Evolutionary conservation across 2,113 vertebrate species (phyloP).

Genomic region (Ailuropoda melanoleuca): DNA sequence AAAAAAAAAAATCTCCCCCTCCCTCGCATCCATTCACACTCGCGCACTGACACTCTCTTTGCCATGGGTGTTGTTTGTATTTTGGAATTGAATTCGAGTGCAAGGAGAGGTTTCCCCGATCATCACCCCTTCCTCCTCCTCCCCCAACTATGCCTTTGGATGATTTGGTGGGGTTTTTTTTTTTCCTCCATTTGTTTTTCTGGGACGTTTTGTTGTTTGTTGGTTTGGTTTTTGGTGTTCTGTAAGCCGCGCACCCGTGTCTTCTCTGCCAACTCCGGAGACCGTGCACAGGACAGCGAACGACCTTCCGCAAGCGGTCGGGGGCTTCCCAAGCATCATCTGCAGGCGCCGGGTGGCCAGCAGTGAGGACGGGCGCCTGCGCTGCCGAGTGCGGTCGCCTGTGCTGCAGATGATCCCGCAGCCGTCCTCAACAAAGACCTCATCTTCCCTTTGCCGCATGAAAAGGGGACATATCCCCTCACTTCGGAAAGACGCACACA

Average conservation of each 20-base stretch:
- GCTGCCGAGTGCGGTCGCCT: constrained; percentile 10
- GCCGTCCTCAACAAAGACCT: constrained; percentile 83
- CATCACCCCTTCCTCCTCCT: constrained; percentile 39
- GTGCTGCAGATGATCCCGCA: constrained; percentile 59
- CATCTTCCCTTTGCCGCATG: constrained; percentile 67
- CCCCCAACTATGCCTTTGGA: constrained; percentile 73
- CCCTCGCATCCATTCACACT: not conserved
- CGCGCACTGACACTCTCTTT: constrained; percentile 69
- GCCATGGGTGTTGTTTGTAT: constrained; percentile 80
- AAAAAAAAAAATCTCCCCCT: constrained; percentile 35
- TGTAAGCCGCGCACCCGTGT: constrained; percentile 15
- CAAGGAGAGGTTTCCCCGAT: constrained; percentile 31
- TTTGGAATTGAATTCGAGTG: constrained; percentile 69
- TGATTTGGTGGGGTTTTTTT: constrained; percentile 53
- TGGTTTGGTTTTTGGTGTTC: not conserved
- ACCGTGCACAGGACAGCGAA: constrained; percentile 30
- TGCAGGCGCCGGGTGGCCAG: constrained; percentile 47
- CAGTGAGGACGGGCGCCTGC: not conserved
- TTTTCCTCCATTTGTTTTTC: not conserved
- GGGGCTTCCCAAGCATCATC: constrained; percentile 43
- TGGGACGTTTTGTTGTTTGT: constrained; percentile 6
- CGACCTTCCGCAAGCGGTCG: constrained; percentile 26
- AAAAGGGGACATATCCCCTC: constrained; percentile 78
- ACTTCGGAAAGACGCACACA: constrained; percentile 80
- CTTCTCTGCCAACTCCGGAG: constrained; percentile 54